phyloP scores from a whole-genome alignment of 1,140 invertebrate species.

The Drosophila suzukii region DNA sequence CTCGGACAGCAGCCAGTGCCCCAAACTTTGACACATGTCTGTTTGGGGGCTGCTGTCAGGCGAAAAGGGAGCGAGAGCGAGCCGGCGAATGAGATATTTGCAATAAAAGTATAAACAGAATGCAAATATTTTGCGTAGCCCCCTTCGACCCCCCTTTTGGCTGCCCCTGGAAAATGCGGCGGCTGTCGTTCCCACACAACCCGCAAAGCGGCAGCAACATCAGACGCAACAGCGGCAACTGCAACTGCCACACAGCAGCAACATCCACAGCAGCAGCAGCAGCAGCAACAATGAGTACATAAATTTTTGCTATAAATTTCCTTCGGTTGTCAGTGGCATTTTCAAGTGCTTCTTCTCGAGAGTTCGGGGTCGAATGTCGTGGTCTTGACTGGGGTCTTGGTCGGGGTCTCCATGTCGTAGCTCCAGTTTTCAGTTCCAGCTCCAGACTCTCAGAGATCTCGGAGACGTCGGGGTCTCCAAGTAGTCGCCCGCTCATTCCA shows the following conservation, averaged over 20 bases:
- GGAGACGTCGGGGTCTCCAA: conserved; percentile 2
- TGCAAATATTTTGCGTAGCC: conserved; percentile 72
- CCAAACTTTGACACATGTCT: conserved; percentile 54
- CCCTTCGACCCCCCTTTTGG: neutral
- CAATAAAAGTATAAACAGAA: conserved; percentile 80
- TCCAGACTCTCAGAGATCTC: neutral
- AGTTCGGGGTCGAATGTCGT: conserved; percentile 47
- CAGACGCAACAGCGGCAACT: conserved; percentile 26
- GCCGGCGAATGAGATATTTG: conserved; percentile 64
- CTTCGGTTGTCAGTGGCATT: conserved; percentile 80
- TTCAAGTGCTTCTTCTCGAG: conserved; percentile 60
- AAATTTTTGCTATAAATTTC: conserved; percentile 80
- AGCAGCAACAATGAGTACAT: conserved; percentile 62
- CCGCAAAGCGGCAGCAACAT: conserved; percentile 48
- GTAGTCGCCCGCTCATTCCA: conserved; percentile 42
- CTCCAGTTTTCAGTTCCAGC: neutral
- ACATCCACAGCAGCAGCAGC: conserved; percentile 24
- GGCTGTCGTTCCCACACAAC: conserved; percentile 48
- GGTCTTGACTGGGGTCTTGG: conserved; percentile 11
- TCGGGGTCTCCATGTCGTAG: conserved; percentile 30
- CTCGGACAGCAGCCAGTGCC: conserved; percentile 32
- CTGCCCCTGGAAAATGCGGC: conserved; percentile 21
- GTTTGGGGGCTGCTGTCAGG: conserved; percentile 21
- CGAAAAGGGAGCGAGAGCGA: neutral
- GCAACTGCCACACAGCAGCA: conserved; percentile 6